Conservation (phyloP, 2,888 invertebrate genomes). For the Mimachlamys varia region DNA sequence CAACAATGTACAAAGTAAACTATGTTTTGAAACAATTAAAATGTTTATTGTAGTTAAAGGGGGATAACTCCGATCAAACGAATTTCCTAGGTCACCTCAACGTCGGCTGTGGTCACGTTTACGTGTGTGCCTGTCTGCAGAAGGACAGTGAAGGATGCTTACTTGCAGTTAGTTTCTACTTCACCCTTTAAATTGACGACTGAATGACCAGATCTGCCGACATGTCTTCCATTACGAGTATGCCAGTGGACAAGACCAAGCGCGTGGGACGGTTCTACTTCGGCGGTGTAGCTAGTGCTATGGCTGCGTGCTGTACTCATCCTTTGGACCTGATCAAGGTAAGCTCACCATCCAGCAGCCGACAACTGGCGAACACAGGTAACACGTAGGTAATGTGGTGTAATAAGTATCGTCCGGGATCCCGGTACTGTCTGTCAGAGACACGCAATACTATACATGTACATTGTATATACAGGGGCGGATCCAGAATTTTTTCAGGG, state of each 20-base stretch:
- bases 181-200: background rate
- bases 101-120: background rate
- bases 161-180: background rate
- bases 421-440: background rate
- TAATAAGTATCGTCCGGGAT: background rate
- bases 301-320: conserved; percentile 97
- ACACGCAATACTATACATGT: too few species aligned
- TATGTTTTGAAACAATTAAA: background rate
- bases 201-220: background rate
- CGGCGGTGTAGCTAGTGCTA: conserved; percentile 96
- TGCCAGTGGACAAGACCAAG: conserved; percentile 68
- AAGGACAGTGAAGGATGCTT: background rate
- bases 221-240: background rate
- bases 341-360: conserved; percentile 43
- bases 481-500: too few species aligned
- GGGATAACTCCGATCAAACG: background rate
- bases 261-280: conserved; percentile 92
- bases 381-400: background rate
- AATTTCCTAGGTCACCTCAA: background rate
- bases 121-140: background rate
- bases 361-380: background rate
- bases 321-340: conserved; percentile 98
- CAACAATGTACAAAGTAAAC: too few species aligned
- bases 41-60: background rate
- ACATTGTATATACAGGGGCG: too few species aligned